Evolutionary conservation across 2,797 vertebrate species (phyloP).

Genomic region (Leptatherina wallacei): DNA sequence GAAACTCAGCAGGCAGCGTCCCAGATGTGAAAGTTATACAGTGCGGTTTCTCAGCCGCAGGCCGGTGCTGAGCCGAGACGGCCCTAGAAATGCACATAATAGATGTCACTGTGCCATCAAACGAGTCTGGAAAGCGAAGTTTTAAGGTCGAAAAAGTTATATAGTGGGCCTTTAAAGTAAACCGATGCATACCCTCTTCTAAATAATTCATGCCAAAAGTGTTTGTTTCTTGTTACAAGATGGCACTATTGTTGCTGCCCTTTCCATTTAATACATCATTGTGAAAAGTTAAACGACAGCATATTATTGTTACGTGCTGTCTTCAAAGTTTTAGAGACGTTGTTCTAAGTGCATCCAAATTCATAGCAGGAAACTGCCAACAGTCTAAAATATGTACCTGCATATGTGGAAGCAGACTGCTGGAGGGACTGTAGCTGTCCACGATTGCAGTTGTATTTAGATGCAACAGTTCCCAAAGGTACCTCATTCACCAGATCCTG

Average conservation of each 20-base stretch:
- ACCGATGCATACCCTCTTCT: background rate
- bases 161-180: background rate
- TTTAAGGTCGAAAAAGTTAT: no score
- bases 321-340: background rate
- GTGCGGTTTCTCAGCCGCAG: no score
- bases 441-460: slow-evolving; percentile 93
- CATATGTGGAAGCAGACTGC: slow-evolving; percentile 95
- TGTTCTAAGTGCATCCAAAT: background rate
- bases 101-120: no score
- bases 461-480: slow-evolving; percentile 88
- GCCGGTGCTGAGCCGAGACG: no score
- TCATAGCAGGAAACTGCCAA: background rate
- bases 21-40: no score
- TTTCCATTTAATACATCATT: background rate
- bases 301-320: slow-evolving; percentile 3
- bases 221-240: slow-evolving; percentile 12
- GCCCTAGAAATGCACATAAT: no score
- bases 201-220: slow-evolving; percentile 10
- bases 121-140: no score
- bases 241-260: background rate
- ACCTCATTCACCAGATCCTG: slow-evolving; percentile 94
- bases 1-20: no score
- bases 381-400: slow-evolving; percentile 80
- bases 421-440: slow-evolving; percentile 98
- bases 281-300: background rate